These are phyloP conservation scores for Lasiurus cinereus DNA, from an alignment of 2,113 vertebrate genomes.

Conservation along the genomic window DNA sequence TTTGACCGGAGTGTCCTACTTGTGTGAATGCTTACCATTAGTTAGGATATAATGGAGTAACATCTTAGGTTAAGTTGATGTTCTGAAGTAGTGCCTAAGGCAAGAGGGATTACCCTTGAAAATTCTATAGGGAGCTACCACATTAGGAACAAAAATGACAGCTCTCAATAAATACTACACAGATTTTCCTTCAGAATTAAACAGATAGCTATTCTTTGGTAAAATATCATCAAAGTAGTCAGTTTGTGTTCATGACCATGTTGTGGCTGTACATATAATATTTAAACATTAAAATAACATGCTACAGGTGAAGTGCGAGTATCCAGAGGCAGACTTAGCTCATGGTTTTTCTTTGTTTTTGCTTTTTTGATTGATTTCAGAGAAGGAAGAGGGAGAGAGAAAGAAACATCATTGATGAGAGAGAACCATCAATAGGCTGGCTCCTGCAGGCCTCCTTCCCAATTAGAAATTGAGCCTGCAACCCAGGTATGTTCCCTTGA, in stretches of 20 bases:
- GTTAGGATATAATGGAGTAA: background rate
- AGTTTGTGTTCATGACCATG: background rate
- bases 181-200: constrained; percentile 8
- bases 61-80: background rate
- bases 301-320: background rate
- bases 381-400: too few relatives aligned
- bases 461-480: too few relatives aligned
- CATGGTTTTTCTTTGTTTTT: too few relatives aligned
- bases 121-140: background rate
- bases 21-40: background rate
- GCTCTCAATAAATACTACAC: background rate
- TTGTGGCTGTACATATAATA: background rate
- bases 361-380: too few relatives aligned
- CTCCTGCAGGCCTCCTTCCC: too few relatives aligned
- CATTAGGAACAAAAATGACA: background rate
- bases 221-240: background rate
- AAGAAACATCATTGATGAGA: too few relatives aligned
- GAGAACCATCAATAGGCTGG: too few relatives aligned
- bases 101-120: background rate
- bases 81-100: background rate
- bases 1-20: background rate
- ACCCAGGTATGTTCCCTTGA: too few relatives aligned
- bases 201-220: background rate
- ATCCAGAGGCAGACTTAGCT: background rate
- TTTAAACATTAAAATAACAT: background rate